These are phyloP conservation scores for Tipula helvola DNA, from an alignment of 2,888 invertebrate genomes.

Conservation along the genomic window DNA sequence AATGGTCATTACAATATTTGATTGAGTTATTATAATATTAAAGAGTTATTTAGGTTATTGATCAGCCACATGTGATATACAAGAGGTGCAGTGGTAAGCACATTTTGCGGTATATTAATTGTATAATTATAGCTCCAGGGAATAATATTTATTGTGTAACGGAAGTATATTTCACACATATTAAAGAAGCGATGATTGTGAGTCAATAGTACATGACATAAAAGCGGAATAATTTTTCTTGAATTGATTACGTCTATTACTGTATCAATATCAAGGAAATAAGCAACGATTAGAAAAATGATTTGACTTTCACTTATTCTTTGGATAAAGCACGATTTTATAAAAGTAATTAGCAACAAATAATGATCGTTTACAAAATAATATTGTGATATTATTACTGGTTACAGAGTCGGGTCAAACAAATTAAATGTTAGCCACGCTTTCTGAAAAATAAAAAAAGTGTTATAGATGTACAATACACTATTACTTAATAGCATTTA, in stretches of 20 bases:
- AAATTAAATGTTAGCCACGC: not conserved
- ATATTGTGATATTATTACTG: not conserved
- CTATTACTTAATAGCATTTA: not conserved
- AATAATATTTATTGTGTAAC: not conserved
- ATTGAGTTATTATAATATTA: not conserved
- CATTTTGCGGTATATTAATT: too few species aligned
- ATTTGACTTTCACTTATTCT: not conserved
- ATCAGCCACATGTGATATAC: not conserved
- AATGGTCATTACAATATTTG: not conserved
- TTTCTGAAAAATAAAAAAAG: not conserved
- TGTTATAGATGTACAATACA: not conserved
- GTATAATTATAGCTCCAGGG: not conserved
- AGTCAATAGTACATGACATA: not conserved
- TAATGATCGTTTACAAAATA: not conserved
- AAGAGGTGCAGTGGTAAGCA: not conserved
- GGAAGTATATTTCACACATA: not conserved
- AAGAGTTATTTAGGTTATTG: not conserved
- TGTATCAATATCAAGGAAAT: not conserved
- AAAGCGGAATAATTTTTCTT: not conserved
- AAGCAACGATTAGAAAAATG: not conserved
- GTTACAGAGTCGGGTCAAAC: not conserved
- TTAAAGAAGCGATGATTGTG: not conserved
- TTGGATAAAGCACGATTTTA: not conserved
- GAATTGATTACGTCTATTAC: not conserved
- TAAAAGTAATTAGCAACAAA: not conserved